Percentiles rank a stretch among this genome's conserved stretches.
These are phyloP conservation scores for Tribolium castaneum DNA, from an alignment of 1,140 invertebrate genomes.

Conservation along the genomic window DNA sequence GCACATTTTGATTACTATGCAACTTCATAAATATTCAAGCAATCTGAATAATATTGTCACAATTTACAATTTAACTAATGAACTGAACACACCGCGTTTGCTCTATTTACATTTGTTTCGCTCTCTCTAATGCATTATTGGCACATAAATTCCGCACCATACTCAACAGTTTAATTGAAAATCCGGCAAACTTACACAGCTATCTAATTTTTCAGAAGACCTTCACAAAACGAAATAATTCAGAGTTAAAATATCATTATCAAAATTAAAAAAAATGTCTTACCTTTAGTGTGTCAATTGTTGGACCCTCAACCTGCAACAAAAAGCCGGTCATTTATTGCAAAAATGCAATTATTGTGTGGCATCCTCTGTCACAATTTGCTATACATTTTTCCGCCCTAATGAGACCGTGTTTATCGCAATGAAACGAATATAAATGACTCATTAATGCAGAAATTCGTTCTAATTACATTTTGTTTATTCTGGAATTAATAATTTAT, in stretches of 20 bases:
- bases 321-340: neutral
- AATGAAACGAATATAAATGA: slow-evolving; percentile 35
- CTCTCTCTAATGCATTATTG: slow-evolving; percentile 16
- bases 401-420: slow-evolving; percentile 5
- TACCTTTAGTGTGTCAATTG: neutral
- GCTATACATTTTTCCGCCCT: slow-evolving; percentile 1
- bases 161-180: slow-evolving; percentile 16
- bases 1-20: slow-evolving; percentile 56
- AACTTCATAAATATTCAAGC: slow-evolving; percentile 58
- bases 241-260: too few species aligned
- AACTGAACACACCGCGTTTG: slow-evolving; percentile 43
- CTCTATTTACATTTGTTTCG: slow-evolving; percentile 28
- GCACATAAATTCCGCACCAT: slow-evolving; percentile 10
- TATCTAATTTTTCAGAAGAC: too few species aligned
- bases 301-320: neutral
- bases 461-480: slow-evolving; percentile 31
- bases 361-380: neutral
- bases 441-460: slow-evolving; percentile 32
- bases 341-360: neutral
- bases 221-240: too few species aligned
- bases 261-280: neutral
- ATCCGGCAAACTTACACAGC: neutral
- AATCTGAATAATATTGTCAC: slow-evolving; percentile 55
- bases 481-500: slow-evolving; percentile 32
- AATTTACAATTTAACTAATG: slow-evolving; percentile 57